Evolutionary conservation across 2,797 vertebrate genomes (phyloP), one percentile per base, ranked within the genome.

Genomic region (Typhlichthys eigenmanni): DNA sequence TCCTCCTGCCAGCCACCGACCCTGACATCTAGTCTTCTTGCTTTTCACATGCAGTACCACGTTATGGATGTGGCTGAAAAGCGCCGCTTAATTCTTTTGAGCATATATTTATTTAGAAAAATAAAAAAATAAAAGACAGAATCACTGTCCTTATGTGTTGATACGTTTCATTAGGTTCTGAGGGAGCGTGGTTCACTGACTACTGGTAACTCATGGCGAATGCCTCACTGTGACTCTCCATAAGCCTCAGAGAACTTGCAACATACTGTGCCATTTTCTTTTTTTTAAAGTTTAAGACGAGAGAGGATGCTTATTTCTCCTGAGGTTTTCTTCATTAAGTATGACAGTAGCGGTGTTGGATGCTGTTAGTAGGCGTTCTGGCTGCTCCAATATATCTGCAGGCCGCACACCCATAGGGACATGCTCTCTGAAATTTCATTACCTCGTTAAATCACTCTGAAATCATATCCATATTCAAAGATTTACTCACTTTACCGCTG

Each of bases 391-490:
- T 68, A 74, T 80, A 75, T 84, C 84, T 82, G 64, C 79, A 73
- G 80, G 82, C 78, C 60, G 11, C 73, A 75, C 69, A 82, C 71
- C 85, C 76, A 17, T 54, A 67, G 77, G 79, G 80, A 83, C 75
- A 56, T 14, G 62, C 72, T 70, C 71, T 84, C 74, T 74, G 71
- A 84, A 83, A 86, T 81, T 79, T 85, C 79, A 87, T 89, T 84
- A 86, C 78, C 86, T 85, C 34, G 55, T 87, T 83, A 84, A 85
- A 84, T 85, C 75, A 78, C 69, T 82, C 72, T 66, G 62, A 81
- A 79, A 80, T 85, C 71, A 76, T 79, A 80, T 78, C 71, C 76
- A 81, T 81, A 85, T 80, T 86, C 78, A 83, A 79, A 83, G 80
- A 83, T 80, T 66, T 79, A 74, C 78, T 84, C 72, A 58, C 62